Percentiles rank a stretch among this genome's conserved stretches.
phyloP scores from a whole-genome alignment of 1,140 invertebrate species.

The Melanaphis sacchari region DNA sequence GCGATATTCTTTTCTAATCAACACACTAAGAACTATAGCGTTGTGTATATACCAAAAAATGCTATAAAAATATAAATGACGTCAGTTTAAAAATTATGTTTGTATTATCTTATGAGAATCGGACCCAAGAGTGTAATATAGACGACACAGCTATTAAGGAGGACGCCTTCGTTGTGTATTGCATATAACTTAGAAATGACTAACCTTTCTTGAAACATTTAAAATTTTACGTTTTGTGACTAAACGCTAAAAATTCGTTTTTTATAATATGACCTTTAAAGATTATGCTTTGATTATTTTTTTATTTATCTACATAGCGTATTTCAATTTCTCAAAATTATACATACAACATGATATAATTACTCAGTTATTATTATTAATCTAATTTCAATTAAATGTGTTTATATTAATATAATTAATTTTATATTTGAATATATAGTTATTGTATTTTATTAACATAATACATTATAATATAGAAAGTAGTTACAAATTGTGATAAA shows the following conservation, averaged over 20 bases:
- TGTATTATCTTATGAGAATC: background rate
- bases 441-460: background rate
- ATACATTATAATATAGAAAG: too few species aligned
- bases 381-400: too few species aligned
- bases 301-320: background rate
- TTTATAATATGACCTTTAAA: background rate
- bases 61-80: background rate
- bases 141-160: background rate
- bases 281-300: background rate
- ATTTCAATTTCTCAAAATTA: background rate
- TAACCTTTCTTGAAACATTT: background rate
- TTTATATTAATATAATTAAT: background rate
- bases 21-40: background rate
- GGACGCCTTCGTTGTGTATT: background rate
- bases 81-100: background rate
- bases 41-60: background rate
- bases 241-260: background rate
- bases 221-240: background rate
- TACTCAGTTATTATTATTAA: too few species aligned
- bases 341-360: too few species aligned
- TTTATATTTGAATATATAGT: too few species aligned
- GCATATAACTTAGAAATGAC: background rate
- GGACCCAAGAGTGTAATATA: constrained; percentile 3
- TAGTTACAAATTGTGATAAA: background rate
- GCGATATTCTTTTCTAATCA: background rate